Conservation (phyloP, 2,113 vertebrate species). For the Gobio gobio region DNA sequence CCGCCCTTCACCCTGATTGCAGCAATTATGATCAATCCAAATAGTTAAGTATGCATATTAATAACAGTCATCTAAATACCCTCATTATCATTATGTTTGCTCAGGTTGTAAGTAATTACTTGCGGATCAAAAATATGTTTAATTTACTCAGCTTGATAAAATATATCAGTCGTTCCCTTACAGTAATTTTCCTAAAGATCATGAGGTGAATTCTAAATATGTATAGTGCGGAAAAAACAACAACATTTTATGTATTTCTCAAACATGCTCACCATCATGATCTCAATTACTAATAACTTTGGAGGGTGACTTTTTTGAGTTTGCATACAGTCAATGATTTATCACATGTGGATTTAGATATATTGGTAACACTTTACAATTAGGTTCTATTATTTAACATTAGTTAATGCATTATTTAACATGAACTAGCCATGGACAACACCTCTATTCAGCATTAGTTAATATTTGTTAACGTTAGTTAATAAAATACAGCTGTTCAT, state of each 20-base stretch:
- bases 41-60: conserved; percentile 52
- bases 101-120: conserved; percentile 43
- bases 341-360: conserved; percentile 9
- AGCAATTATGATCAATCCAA: conserved; percentile 52
- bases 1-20: conserved; percentile 44
- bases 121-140: conserved; percentile 34
- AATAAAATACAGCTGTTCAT: too few species aligned
- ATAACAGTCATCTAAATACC: conserved; percentile 37
- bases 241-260: background rate
- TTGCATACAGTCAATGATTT: background rate
- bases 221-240: background rate
- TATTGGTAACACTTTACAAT: too few species aligned
- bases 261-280: background rate
- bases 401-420: too few species aligned
- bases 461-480: too few species aligned
- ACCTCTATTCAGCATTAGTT: too few species aligned
- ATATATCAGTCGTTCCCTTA: background rate
- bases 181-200: background rate
- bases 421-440: too few species aligned
- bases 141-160: conserved; percentile 14
- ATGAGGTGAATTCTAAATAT: background rate
- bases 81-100: conserved; percentile 43
- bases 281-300: background rate
- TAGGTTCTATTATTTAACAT: too few species aligned
- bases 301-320: conserved; percentile 12